phyloP scores from a whole-genome alignment of 2,113 vertebrate species.

The Melanotaenia duboulayi region DNA sequence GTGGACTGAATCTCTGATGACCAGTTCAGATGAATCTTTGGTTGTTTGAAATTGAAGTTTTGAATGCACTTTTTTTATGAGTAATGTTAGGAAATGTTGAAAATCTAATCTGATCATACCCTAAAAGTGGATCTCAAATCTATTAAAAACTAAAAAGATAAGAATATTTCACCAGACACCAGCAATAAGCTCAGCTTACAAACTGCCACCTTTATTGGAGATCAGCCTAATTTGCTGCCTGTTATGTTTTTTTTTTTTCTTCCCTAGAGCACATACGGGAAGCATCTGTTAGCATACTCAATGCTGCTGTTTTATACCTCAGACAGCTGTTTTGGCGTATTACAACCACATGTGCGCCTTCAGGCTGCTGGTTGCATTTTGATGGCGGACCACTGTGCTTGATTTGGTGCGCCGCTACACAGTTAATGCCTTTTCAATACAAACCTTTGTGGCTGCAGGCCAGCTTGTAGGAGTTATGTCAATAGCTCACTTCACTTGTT shows the following conservation, averaged over 20 bases:
- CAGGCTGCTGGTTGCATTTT: slow-evolving; percentile 45
- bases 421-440: slow-evolving; percentile 58
- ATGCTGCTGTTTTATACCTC: slow-evolving; percentile 22
- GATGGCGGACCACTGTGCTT: slow-evolving; percentile 50
- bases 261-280: slow-evolving; percentile 14
- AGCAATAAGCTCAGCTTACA: slow-evolving; percentile 16
- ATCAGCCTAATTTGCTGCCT: slow-evolving; percentile 29
- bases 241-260: slow-evolving; percentile 42
- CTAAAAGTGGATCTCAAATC: too few relatives aligned
- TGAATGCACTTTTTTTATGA: neutral
- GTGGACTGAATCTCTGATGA: neutral
- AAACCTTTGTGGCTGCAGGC: slow-evolving; percentile 37
- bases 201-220: slow-evolving; percentile 26
- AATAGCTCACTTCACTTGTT: slow-evolving; percentile 48
- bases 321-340: slow-evolving; percentile 45
- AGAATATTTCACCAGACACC: slow-evolving; percentile 7
- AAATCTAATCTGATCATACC: too few relatives aligned
- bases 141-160: slow-evolving; percentile 11
- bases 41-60: neutral
- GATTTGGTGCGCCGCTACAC: slow-evolving; percentile 50
- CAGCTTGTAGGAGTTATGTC: slow-evolving; percentile 53
- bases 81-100: neutral
- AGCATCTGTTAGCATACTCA: slow-evolving; percentile 55
- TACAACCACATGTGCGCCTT: slow-evolving; percentile 27
- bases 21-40: neutral